A percentile compares a stretch with the other conserved stretches of the same genome.
phyloP scores from a whole-genome alignment of 2,797 vertebrate genomes.

The Neomorphus geoffroyi region DNA sequence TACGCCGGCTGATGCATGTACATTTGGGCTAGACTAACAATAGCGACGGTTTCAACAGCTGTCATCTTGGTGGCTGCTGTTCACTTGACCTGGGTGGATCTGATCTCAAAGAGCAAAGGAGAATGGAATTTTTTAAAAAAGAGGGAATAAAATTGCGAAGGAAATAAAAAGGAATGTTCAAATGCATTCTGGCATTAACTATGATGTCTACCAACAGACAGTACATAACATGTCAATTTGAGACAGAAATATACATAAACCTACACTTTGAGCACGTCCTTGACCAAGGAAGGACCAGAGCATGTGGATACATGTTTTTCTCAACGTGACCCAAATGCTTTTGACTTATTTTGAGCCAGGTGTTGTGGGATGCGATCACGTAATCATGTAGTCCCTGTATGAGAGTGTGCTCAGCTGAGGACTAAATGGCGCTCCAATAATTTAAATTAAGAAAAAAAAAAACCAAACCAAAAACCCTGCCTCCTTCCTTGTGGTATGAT shows the following conservation, averaged over 20 bases:
- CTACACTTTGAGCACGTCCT: neutral
- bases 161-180: neutral
- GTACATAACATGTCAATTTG: fast-evolving
- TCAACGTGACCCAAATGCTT: neutral
- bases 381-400: neutral
- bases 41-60: neutral
- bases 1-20: neutral
- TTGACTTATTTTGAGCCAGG: neutral
- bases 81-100: neutral
- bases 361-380: neutral
- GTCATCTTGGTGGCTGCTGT: neutral
- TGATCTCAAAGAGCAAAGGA: neutral
- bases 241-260: neutral
- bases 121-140: neutral
- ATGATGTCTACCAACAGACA: neutral
- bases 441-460: neutral
- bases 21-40: neutral
- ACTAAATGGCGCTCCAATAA: neutral
- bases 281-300: neutral
- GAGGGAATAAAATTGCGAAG: neutral
- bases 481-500: fast-evolving
- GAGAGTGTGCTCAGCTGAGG: neutral
- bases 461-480: neutral
- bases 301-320: neutral
- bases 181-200: neutral